Conservation (phyloP, 1,140 invertebrate species). For the Charaxes varanes region DNA sequence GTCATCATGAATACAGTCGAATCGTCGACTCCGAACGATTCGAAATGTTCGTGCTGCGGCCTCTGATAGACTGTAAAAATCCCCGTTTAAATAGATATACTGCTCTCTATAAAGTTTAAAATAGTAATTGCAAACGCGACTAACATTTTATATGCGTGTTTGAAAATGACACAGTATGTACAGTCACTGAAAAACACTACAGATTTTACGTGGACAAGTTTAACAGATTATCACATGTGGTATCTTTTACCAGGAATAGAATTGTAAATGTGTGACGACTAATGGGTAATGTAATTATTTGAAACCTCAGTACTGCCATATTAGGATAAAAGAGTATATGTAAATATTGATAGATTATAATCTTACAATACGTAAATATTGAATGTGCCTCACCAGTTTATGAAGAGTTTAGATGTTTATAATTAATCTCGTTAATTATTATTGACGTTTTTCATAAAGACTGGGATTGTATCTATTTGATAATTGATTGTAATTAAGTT, state of each 20-base stretch:
- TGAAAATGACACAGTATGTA: too few species aligned
- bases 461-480: slow-evolving; percentile 12
- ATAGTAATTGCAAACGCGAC: too few species aligned
- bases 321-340: slow-evolving; percentile 50
- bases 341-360: slow-evolving; percentile 47
- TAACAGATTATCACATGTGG: background rate
- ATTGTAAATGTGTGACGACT: slow-evolving; percentile 13
- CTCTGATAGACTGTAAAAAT: too few species aligned
- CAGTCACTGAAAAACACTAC: background rate
- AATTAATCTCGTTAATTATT: slow-evolving; percentile 13
- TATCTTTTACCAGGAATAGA: slow-evolving; percentile 4
- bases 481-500: too few species aligned
- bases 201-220: background rate
- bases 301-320: slow-evolving; percentile 66
- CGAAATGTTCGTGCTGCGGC: too few species aligned
- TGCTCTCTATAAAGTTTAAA: too few species aligned
- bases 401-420: slow-evolving; percentile 20
- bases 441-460: slow-evolving; percentile 3
- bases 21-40: too few species aligned
- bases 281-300: slow-evolving; percentile 29
- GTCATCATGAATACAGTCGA: too few species aligned
- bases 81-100: too few species aligned
- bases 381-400: slow-evolving; percentile 57
- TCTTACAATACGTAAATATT: slow-evolving; percentile 55
- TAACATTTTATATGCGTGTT: too few species aligned